phyloP scores from a whole-genome alignment of 1,140 invertebrate genomes.

The Charaxes varanes region DNA sequence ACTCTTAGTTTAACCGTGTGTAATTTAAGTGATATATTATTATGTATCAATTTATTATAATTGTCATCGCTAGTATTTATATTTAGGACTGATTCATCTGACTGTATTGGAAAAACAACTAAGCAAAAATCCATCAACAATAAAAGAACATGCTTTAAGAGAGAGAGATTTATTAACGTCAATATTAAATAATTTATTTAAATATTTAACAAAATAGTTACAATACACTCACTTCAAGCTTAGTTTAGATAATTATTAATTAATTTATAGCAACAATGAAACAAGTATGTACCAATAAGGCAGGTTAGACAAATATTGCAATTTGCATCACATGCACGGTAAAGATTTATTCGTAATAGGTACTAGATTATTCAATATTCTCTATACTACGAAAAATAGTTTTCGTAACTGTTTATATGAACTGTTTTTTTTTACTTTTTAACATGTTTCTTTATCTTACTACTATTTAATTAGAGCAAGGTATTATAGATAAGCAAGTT shows the following conservation, averaged over 20 bases:
- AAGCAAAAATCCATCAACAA: no score
- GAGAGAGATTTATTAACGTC: slow-evolving; percentile 20
- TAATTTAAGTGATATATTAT: no score
- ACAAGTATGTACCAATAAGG: slow-evolving; percentile 14
- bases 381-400: slow-evolving; percentile 2
- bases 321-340: slow-evolving; percentile 11
- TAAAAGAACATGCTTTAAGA: no score
- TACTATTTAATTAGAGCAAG: no score
- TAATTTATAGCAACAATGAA: slow-evolving; percentile 11
- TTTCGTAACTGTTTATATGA: slow-evolving; percentile 2
- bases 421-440: background rate
- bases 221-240: slow-evolving; percentile 14
- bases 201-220: slow-evolving; percentile 33
- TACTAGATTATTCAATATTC: slow-evolving; percentile 3
- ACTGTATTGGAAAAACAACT: no score
- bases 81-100: no score
- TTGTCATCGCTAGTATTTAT: no score
- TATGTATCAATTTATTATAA: no score
- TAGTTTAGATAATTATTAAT: slow-evolving; percentile 12
- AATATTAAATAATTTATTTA: slow-evolving; percentile 33
- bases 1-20: no score
- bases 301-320: slow-evolving; percentile 13
- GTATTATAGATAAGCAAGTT: no score
- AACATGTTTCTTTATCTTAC: no score
- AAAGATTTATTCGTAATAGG: background rate